Conservation (phyloP, 2,888 invertebrate genomes). For the Listrodromus nycthemerus region DNA sequence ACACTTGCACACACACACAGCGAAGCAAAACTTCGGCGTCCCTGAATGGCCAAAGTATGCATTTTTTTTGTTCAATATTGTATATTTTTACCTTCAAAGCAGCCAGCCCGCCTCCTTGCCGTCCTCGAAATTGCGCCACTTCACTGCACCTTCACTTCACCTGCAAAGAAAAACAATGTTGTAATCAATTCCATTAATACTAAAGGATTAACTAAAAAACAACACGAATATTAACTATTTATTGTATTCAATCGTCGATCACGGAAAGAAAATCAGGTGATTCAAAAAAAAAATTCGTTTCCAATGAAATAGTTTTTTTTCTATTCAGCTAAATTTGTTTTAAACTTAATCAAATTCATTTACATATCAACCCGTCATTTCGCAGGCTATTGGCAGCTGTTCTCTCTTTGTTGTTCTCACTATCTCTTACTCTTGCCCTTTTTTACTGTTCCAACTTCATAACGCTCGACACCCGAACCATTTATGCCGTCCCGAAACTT, state of each 20-base stretch:
- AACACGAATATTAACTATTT: neutral
- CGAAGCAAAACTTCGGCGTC: neutral
- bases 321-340: no score
- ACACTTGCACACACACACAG: neutral
- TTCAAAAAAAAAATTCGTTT: no score
- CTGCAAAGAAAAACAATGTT: neutral
- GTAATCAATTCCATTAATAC: neutral
- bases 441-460: conserved; percentile 39
- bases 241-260: no score
- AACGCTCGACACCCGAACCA: conserved; percentile 44
- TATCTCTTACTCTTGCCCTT: conserved; percentile 20
- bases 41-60: neutral
- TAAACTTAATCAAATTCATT: no score
- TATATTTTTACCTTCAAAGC: neutral
- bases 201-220: neutral
- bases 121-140: neutral
- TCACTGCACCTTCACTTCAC: neutral
- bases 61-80: neutral
- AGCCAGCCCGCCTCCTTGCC: neutral
- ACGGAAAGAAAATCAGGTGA: no score
- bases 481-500: conserved; percentile 40
- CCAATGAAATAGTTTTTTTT: no score
- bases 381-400: neutral
- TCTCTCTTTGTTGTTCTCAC: neutral
- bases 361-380: neutral